Base-by-base conservation (phyloP, 2,888 invertebrate genomes). In the Trachelus troglodyta region DNA sequence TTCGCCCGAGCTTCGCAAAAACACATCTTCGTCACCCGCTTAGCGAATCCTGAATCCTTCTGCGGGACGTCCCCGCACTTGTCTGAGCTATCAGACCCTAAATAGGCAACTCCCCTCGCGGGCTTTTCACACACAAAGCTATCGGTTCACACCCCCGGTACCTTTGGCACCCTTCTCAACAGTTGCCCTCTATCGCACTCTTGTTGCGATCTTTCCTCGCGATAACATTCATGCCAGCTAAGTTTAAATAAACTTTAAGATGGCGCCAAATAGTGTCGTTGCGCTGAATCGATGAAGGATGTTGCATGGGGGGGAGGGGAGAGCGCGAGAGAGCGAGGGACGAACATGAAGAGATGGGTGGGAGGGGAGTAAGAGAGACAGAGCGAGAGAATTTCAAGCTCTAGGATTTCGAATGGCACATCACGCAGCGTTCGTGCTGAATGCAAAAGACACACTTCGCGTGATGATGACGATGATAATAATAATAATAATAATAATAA, bases 201-300 rank as follows among this genome's bases (percentile, higher is more conserved):
- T 15, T 40, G 12, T 15, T 4, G 15, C 40, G 40, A 40, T 40
- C 40, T 15, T 40, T 15, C 4, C 40, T 40, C 40, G 15, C 74
- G 79, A 83, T 83, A 83, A 81, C 82, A 83, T 83, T 83, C 81
- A 81, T 75, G 68, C 74, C 56, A 79, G 78, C 76, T 79, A 82
- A 40, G 40, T 40, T 82, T 83, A 83, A 81, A 82, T 82, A 82
- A 81, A 81, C 79, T 81, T 82, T 34, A 80, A 80, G 78, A 35
- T 74, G 31, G 30, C 69, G 69, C 69, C 31, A 15, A 40, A 40
- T 40, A 40, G 40, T 40, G 4, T 0, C 40, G 40, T 40, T 15
- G 40, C 15, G 40, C 15, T 15, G 40, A 40, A 40, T 40, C 40
- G 40, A 40, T 40, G 40, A 15, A 15, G 40, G 40, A 40, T 15